Evolutionary conservation across 2,797 vertebrate genomes (phyloP), one percentile per base, ranked within the genome.

Genomic region (Chromis chromis): DNA sequence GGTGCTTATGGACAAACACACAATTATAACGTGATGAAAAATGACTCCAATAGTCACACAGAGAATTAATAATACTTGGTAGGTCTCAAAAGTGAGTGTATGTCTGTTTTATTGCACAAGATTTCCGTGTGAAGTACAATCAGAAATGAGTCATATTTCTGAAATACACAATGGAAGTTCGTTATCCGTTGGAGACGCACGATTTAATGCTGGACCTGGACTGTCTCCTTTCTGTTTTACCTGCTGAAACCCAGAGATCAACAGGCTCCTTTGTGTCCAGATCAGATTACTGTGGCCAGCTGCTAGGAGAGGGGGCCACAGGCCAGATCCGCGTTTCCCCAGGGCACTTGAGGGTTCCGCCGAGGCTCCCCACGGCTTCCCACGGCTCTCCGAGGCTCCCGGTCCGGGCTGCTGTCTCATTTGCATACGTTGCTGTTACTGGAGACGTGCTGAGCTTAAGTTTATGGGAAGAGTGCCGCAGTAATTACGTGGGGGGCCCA

Each of bases 231-330:
- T 14, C 42, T n/a, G 60, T 27, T 87, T 64, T 90, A 92, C 91
- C 91, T 93, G 91, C 84, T 85, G 58, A 75, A 78, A 76, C 64
- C 56, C 58, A 63, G 84, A 86, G 92, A 91, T 85, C 92, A 80
- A 92, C 93, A 91, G 92, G 90, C 88, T 82, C 92, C 94, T 95
- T 96, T 96, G 96, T 97, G 92, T 95, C 71, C 75, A 88, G 94
- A 96, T 96, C 95, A 92, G 95, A 95, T 97, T 96, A 96, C 96
- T 85, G 88, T 74, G 87, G 94, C 95, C 96, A 97, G 96, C 96
- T 96, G 96, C 95, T 93, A 77, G 73, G 75, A 79, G 85, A 52
- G 68, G 85, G 89, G 85, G 78, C 84, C 82, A 74, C 70, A 64
- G 78, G 64, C 62, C 81, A 79, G 60, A 84, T 65, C 83, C 76